A percentile compares a stretch with the other conserved stretches of the same genome.
These are phyloP conservation scores for Physella acuta DNA, from an alignment of 1,140 invertebrate species.

Conservation along the genomic window DNA sequence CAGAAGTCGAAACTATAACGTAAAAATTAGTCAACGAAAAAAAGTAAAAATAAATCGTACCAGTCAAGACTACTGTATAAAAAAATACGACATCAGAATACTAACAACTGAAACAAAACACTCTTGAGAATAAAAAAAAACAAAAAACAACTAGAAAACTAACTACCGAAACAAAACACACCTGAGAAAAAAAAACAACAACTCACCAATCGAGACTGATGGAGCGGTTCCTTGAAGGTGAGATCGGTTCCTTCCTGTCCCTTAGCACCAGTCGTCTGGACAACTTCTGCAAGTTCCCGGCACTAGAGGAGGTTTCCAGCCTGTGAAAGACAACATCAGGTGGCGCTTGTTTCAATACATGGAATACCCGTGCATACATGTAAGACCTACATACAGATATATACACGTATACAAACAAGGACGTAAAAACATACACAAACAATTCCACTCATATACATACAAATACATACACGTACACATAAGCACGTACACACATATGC, in stretches of 20 bases:
- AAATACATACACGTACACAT: background rate
- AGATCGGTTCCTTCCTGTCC: slow-evolving; percentile 32
- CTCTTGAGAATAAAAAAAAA: background rate
- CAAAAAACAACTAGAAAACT: no score
- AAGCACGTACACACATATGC: no score
- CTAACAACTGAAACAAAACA: background rate
- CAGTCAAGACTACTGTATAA: no score
- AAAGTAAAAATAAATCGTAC: no score
- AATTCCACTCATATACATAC: background rate
- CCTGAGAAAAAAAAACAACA: background rate
- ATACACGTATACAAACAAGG: background rate
- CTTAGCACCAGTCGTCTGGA: slow-evolving; percentile 32
- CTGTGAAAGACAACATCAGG: background rate
- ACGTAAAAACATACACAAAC: background rate
- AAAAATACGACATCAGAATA: no score
- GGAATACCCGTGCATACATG: background rate
- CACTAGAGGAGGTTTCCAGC: slow-evolving; percentile 23
- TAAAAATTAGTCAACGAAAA: no score
- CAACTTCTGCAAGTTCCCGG: slow-evolving; percentile 32
- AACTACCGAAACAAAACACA: background rate
- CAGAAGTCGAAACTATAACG: no score
- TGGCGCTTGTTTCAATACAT: background rate
- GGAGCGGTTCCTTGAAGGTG: slow-evolving; percentile 34
- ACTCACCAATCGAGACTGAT: slow-evolving; percentile 48
- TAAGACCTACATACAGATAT: background rate